Base-by-base conservation (phyloP, 1,140 invertebrate genomes). In the Pseudomyrmex cubaensis region DNA sequence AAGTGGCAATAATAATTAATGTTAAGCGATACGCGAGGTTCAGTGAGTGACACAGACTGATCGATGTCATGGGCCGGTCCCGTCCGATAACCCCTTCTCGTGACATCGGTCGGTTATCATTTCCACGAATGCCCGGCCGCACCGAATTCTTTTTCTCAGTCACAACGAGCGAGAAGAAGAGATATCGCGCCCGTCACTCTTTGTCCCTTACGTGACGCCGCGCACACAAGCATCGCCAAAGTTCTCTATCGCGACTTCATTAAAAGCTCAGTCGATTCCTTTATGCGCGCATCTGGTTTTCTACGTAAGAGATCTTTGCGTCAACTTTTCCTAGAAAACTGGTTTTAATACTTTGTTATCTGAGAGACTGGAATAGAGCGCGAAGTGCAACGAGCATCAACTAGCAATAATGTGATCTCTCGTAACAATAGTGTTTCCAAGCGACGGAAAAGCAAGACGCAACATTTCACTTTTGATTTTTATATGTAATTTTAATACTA, bases 1-100 rank as follows among this genome's bases (percentile, higher is more conserved):
- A 92, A 90, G 89, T 93, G 90, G 93, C 93, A 94, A 94, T 94
- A 94, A 94, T 94, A 94, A 94, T 94, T 94, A 94, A 94, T 94
- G 93, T 93, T 92, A 83, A 87, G 85, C 89, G 93, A 94, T 94
- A 93, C 80, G 35, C 75, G 87, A 70, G 77, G 90, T 91, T 91
- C 91, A 91, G 90, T 89, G 82, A 90, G 86, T 91, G 93, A 94
- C 93, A 93, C 90, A 92, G 93, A 94, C 91, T 93, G 93, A 94
- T 94, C 90, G 93, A 94, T 94, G 93, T 94, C 93, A 94, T 94
- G 93, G 92, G 92, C 92, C 93, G 90, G 92, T 92, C 90, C 90
- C 84, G 54, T 13, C 61, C 82, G 94, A 94, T 94, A 94, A 94
- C 94, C 94, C 77, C 89, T 90, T 87, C 89, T 89, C 92, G 90